These are phyloP conservation scores for Microctonus aethiopoides DNA, from an alignment of 2,888 invertebrate species.

Conservation along the genomic window DNA sequence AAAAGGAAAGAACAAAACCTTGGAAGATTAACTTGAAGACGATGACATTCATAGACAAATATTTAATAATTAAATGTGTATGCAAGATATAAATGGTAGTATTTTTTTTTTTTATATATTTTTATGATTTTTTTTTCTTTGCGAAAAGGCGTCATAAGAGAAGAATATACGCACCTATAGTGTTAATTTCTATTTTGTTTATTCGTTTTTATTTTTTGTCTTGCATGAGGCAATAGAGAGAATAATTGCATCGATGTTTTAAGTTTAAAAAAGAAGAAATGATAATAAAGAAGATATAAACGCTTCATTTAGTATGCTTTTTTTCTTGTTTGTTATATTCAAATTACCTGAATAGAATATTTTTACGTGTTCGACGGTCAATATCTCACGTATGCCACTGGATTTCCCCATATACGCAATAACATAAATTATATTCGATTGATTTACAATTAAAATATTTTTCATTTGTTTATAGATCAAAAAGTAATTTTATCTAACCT, in stretches of 20 bases:
- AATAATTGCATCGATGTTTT: background rate
- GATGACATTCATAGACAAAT: conserved; percentile 17
- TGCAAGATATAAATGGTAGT: background rate
- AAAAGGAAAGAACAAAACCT: background rate
- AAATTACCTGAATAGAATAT: background rate
- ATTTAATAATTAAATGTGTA: conserved; percentile 12
- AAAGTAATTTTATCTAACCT: too few relatives aligned
- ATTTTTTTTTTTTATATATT: background rate
- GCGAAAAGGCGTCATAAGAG: background rate
- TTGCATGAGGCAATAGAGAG: background rate
- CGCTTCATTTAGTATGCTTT: too few relatives aligned
- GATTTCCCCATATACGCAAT: background rate
- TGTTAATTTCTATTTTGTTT: background rate
- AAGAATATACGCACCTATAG: background rate
- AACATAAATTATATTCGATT: background rate
- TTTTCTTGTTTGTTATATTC: too few relatives aligned
- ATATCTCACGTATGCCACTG: background rate
- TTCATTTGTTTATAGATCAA: too few relatives aligned
- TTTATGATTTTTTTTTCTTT: background rate
- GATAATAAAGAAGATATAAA: background rate
- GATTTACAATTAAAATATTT: background rate
- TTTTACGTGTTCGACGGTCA: background rate
- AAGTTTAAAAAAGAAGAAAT: background rate
- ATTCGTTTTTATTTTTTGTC: background rate
- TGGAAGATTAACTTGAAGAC: background rate